Percentiles rank a stretch among this genome's conserved stretches.
Conservation (phyloP, 1,140 invertebrate genomes). For the Cheumatopsyche charites region DNA sequence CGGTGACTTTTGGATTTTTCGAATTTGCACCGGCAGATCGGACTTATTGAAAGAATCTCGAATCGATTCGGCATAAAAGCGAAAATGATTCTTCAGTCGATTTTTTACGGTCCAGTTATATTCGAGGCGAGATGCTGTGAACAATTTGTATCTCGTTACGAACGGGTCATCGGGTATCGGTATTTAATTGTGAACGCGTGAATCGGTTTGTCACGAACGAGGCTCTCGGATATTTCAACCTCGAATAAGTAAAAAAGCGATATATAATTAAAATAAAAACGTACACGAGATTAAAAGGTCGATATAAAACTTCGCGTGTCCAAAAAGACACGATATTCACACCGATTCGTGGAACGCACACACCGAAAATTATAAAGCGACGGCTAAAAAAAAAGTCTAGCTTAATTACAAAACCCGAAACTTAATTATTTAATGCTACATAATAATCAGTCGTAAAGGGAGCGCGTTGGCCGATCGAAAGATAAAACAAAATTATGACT, state of each 20-base stretch:
- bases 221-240: constrained; percentile 14
- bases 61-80: too few relatives aligned
- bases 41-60: not conserved
- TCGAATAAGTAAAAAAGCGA: constrained; percentile 8
- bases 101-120: constrained; percentile 13
- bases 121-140: constrained; percentile 19
- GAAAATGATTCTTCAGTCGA: not conserved
- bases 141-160: constrained; percentile 38
- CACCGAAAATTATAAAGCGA: constrained; percentile 41
- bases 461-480: constrained; percentile 34
- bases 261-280: constrained; percentile 38
- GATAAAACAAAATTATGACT: constrained; percentile 30
- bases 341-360: constrained; percentile 44
- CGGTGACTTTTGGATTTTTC: constrained; percentile 39
- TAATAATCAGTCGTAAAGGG: constrained; percentile 45
- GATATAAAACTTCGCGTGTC: constrained; percentile 38
- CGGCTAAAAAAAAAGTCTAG: constrained; percentile 12
- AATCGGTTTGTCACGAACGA: constrained; percentile 45
- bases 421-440: constrained; percentile 47
- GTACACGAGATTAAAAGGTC: constrained; percentile 35
- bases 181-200: constrained; percentile 45
- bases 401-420: constrained; percentile 41
- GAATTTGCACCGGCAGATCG: constrained; percentile 3
- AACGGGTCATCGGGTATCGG: constrained; percentile 36
- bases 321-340: constrained; percentile 45